Base-by-base conservation (phyloP, 2,113 vertebrate species). In the Misgurnus mizolepis region DNA sequence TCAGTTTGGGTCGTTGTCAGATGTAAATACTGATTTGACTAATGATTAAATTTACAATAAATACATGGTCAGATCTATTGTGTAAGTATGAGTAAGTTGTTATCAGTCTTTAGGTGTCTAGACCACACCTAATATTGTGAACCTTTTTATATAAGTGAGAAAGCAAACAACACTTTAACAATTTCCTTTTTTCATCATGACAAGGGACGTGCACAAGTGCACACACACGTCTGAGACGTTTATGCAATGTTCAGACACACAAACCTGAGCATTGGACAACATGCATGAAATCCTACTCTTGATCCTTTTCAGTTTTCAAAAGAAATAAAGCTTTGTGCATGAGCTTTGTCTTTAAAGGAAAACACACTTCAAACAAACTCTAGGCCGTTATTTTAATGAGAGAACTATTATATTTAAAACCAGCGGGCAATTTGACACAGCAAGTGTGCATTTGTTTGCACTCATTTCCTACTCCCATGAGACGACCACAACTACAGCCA, bases 401-500 rank as follows among this genome's bases (percentile, higher is more conserved):
- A 34, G 27, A 22, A 22, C 22, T 22, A 1, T 34, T 34, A 34
- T 34, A 34, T 34, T 34, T 34, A 34, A 34, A 34, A 34, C 27
- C 27, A 34, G 27, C 27, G 1, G 27, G 27, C 27, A 34, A 34
- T 34, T 34, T 34, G 27, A 17, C 53, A 22, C 39, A 27, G 56
- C 55, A 79, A 12, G 55, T 67, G 66, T 66, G 17, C 47, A 60
- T 67, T 58, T 67, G 39, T 67, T 58, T 67, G 39, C 45, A 68
- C n/a, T 50, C 50, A 34, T 10, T 17, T 4, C 10, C 27, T 40
- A 50, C 17, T 74, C 50, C 8, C 17, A 6, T 45, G 69, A 53
- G 49, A n/a, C 3, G 4, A 6, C 47, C 40, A 8, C 40, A 11
- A 34, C 18, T 11, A 39, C n/a, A 9, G 6, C 18, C 47, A 17